These are phyloP conservation scores for Megaleporinus macrocephalus DNA, from an alignment of 2,113 vertebrate species.

Conservation along the genomic window DNA sequence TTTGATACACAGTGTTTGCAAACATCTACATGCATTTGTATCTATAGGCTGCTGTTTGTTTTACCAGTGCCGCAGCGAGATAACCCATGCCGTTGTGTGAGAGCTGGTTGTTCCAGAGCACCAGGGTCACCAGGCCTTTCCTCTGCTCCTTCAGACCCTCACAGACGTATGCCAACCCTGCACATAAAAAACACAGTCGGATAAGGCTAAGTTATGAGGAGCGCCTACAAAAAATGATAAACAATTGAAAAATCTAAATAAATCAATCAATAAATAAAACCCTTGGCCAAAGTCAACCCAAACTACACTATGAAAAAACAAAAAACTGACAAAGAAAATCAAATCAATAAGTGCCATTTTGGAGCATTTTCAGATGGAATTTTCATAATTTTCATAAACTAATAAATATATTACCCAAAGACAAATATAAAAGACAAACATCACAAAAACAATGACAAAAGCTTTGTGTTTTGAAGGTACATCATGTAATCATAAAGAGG, in stretches of 20 bases:
- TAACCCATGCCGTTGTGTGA: constrained; percentile 94
- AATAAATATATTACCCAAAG: no score
- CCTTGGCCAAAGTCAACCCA: no score
- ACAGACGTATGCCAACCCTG: constrained; percentile 91
- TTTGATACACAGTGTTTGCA: no score
- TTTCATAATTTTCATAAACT: no score
- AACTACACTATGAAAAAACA: no score
- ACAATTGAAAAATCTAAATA: no score
- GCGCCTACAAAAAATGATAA: background rate
- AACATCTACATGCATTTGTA: background rate
- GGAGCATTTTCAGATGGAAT: no score
- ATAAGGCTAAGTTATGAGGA: background rate
- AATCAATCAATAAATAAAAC: no score
- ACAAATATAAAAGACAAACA: no score
- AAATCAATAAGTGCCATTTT: no score
- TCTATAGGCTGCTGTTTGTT: constrained; percentile 1
- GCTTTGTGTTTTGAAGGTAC: background rate
- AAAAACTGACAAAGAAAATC: no score
- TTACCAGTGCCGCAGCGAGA: constrained; percentile 89
- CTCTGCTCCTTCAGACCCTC: constrained; percentile 95
- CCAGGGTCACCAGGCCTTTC: constrained; percentile 89
- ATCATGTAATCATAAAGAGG: background rate
- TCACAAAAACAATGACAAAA: background rate
- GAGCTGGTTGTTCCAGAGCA: constrained; percentile 97
- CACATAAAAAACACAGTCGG: background rate